These are phyloP conservation scores for Chamaetylas fuelleborni DNA, from an alignment of 2,113 vertebrate species.

Conservation along the genomic window DNA sequence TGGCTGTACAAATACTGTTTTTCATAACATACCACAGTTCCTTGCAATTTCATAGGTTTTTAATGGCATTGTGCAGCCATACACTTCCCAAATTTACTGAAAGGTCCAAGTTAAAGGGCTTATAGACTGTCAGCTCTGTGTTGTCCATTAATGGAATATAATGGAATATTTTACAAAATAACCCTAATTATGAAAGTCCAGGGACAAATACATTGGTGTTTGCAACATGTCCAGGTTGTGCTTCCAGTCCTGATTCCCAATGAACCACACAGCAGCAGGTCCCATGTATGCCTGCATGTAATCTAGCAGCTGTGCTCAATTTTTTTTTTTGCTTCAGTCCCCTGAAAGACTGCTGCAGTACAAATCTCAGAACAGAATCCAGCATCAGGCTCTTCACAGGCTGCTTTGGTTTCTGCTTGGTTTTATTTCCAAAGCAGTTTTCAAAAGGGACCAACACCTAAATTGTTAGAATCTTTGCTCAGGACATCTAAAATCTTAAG, in stretches of 20 bases:
- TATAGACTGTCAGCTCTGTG: not conserved
- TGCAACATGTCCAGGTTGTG: not conserved
- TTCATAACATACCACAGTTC: not conserved
- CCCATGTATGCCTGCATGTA: not conserved
- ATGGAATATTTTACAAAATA: not conserved
- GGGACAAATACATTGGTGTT: conserved; percentile 21
- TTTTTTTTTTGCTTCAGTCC: not conserved
- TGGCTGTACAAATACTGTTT: not conserved
- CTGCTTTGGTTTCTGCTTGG: not conserved
- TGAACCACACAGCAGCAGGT: not conserved
- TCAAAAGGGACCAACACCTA: no score
- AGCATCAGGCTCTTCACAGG: not conserved
- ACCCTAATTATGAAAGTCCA: not conserved
- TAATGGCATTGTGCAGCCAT: not conserved
- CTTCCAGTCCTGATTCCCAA: not conserved
- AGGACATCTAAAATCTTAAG: not conserved
- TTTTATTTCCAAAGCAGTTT: not conserved
- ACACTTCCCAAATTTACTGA: not conserved
- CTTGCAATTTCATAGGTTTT: not conserved
- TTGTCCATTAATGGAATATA: not conserved
- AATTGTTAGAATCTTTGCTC: not conserved
- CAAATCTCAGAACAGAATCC: not conserved
- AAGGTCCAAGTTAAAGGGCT: not conserved
- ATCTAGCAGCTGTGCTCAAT: not conserved
- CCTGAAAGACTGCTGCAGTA: not conserved